These are phyloP conservation scores for Bombus balteatus DNA, from an alignment of 1,140 invertebrate species.

Conservation along the genomic window DNA sequence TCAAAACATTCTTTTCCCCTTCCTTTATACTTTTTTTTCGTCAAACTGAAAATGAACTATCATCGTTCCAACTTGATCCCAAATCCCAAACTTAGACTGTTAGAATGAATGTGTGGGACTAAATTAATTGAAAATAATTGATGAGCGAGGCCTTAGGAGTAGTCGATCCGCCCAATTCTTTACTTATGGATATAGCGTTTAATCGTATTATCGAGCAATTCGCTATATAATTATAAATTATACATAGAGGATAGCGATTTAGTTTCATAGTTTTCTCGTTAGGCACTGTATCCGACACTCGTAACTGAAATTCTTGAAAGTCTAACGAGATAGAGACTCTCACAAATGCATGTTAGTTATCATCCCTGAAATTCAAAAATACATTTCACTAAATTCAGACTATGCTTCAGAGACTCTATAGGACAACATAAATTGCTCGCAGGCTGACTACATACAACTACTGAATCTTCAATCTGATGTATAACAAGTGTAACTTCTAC, in stretches of 20 bases:
- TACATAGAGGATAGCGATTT: slow-evolving; percentile 70
- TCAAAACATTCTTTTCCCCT: neutral
- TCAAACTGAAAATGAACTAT: slow-evolving; percentile 63
- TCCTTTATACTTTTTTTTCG: slow-evolving; percentile 41
- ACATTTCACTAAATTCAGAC: neutral
- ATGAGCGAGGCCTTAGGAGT: slow-evolving; percentile 83
- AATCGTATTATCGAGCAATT: slow-evolving; percentile 69
- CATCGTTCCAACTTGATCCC: slow-evolving; percentile 65
- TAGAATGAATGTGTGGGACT: slow-evolving; percentile 77
- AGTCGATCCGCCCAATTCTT: slow-evolving; percentile 81
- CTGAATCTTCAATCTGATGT: slow-evolving; percentile 35
- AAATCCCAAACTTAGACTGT: slow-evolving; percentile 72
- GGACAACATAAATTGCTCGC: neutral
- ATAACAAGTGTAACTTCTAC: slow-evolving; percentile 41
- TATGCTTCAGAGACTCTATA: neutral
- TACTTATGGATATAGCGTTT: slow-evolving; percentile 64
- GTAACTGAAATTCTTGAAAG: slow-evolving; percentile 57
- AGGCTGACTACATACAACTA: slow-evolving; percentile 11
- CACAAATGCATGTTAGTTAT: slow-evolving; percentile 44
- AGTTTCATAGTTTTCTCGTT: slow-evolving; percentile 75
- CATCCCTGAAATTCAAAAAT: slow-evolving; percentile 10
- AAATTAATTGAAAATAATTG: slow-evolving; percentile 75
- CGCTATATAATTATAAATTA: slow-evolving; percentile 65
- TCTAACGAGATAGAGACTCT: slow-evolving; percentile 51
- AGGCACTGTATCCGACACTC: slow-evolving; percentile 62